Evolutionary conservation across 2,113 vertebrate species (phyloP), one percentile per base, ranked within the genome.

Genomic region (Cyprinodon brontotheroides): DNA sequence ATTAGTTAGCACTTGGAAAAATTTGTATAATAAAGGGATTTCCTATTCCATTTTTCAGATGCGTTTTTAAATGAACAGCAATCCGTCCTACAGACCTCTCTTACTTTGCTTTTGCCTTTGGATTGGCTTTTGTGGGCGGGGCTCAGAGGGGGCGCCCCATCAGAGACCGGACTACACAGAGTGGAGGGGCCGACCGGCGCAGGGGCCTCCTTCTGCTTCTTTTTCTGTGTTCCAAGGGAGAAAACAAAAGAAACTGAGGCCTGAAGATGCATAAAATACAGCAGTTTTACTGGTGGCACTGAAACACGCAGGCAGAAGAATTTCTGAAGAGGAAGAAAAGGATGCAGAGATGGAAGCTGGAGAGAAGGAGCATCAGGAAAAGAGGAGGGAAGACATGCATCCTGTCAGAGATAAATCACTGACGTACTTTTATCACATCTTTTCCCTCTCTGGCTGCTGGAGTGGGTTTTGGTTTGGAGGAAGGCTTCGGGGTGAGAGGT

Each of bases 171-270:
- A 83, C 94, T 90, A 14, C 95, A 91, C 43, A 94, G 87, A 9
- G 93, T 87, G 78, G 95, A 88, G 0, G 95, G 91, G 50, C 95
- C 94, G 91, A 95, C 89, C 0, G 91, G 85, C 9, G 95, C 86
- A 3, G 95, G 90, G 0, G 89, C 83, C 78, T 97, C 96, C 85
- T 98, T 98, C 36, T 88, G 89, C 76, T 96, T 98, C 95, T 96
- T 99, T 75, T 96, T 97, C 96, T 99, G 92, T 1, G 82, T 78
- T 64, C 77, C 11, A 38, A 60, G 12, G 17, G 22, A 36, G 80
- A 50, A 86, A 88, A 53, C 10, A 75, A 22, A 65, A 22, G 65
- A 15, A 61, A 43, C 57, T 63, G 81, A 61, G 75, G 63, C 41
- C 75, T 65, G 66, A 36, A 67, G 67, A 68, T 66, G 61, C 74